Evolutionary conservation across 2,797 vertebrate genomes (phyloP).

Genomic region (Hyperoplus lanceolatus): DNA sequence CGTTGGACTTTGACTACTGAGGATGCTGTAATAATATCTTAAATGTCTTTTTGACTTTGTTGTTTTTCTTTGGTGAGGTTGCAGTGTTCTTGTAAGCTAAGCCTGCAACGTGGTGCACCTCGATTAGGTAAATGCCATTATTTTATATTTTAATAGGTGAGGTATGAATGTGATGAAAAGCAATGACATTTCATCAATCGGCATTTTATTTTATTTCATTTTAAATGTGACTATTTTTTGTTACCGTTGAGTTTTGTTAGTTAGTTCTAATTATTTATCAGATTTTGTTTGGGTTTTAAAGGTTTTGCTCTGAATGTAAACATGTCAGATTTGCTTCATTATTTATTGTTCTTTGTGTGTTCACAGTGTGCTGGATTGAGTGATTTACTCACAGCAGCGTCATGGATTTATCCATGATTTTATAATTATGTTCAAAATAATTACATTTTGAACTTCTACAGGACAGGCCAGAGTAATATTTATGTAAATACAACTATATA

Average conservation of each 20-base stretch:
- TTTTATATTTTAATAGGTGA: constrained; percentile 59
- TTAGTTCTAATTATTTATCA: constrained; percentile 67
- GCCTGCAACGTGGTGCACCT: constrained; percentile 49
- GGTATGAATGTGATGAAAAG: constrained; percentile 61
- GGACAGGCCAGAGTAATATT: constrained; percentile 51
- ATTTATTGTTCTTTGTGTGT: constrained; percentile 70
- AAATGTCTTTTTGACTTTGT: constrained; percentile 31
- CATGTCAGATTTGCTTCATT: constrained; percentile 49
- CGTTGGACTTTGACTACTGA: constrained; percentile 60
- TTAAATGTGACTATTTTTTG: constrained; percentile 68
- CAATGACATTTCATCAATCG: constrained; percentile 46
- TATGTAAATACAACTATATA: constrained; percentile 76
- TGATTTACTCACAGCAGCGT: constrained; percentile 41
- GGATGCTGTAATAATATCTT: constrained; percentile 55
- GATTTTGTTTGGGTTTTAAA: constrained; percentile 68
- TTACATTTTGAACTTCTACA: constrained; percentile 35
- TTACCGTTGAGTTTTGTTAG: constrained; percentile 62
- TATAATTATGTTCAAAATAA: constrained; percentile 31
- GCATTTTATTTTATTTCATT: constrained; percentile 60
- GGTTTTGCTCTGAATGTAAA: constrained; percentile 67
- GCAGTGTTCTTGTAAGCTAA: constrained; percentile 62
- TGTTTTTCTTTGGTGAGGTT: constrained; percentile 61
- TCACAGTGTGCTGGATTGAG: constrained; percentile 46
- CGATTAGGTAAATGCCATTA: constrained; percentile 45
- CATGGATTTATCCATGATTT: constrained; percentile 42